Evolutionary conservation across 2,113 vertebrate species (phyloP).

Genomic region (Nothocercus nigrocapillus): DNA sequence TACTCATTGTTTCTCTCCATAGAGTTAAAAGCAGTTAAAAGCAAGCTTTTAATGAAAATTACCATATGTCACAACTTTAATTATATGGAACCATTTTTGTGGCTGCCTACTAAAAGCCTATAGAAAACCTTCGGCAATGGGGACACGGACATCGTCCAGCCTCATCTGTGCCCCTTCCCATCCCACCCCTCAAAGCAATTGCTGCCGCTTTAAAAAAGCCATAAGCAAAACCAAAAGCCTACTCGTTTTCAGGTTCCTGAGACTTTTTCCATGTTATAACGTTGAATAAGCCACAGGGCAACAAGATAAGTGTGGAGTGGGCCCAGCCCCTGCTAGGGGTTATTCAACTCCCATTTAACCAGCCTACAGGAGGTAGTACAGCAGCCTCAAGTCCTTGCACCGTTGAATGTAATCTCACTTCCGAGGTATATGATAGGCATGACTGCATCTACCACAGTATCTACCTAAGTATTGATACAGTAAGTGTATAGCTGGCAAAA

Average conservation of each 20-base stretch:
- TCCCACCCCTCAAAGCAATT: background rate
- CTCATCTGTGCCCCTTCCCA: background rate
- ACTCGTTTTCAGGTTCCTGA: background rate
- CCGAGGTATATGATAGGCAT: background rate
- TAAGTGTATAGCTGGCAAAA: background rate
- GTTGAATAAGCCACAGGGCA: background rate
- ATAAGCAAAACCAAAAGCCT: background rate
- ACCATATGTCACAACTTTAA: constrained; percentile 1
- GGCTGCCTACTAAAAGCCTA: constrained; percentile 1
- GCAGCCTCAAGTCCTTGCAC: background rate
- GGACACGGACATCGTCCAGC: background rate
- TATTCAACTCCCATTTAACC: background rate
- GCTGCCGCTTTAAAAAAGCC: background rate
- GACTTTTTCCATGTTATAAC: background rate
- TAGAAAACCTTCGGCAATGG: background rate
- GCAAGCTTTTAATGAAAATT: constrained; percentile 16
- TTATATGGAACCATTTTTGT: constrained; percentile 15
- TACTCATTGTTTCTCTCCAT: background rate
- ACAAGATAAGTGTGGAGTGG: background rate
- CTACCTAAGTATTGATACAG: background rate
- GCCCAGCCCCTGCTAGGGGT: background rate
- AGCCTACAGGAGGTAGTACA: background rate
- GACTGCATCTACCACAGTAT: background rate
- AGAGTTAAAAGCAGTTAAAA: background rate
- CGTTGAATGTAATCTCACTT: background rate